These are phyloP conservation scores for Paelopatides confundens DNA, from an alignment of 53 echinoderm and acorn worm genomes.

Conservation along the genomic window DNA sequence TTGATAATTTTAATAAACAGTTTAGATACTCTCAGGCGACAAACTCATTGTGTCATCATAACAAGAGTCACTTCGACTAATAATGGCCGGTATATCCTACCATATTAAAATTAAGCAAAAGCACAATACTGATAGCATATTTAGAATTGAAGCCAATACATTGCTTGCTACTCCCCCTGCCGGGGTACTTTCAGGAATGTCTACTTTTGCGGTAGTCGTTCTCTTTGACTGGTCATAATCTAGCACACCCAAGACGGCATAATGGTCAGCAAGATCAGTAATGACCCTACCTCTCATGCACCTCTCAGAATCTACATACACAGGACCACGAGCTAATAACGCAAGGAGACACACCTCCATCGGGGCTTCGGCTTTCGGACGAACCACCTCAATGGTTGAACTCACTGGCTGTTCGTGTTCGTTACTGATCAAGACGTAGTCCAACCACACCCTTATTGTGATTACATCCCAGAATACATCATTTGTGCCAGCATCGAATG, in stretches of 20 bases:
- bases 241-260: constrained; percentile 70
- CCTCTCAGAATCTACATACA: constrained; percentile 62
- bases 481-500: constrained; percentile 77
- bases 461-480: constrained; percentile 66
- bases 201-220: not conserved
- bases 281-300: constrained; percentile 61
- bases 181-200: not conserved
- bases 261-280: constrained; percentile 86
- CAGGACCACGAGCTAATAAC: constrained; percentile 9
- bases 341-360: constrained; percentile 68
- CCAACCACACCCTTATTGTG: constrained; percentile 60
- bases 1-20: no score
- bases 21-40: no score
- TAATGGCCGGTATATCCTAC: not conserved
- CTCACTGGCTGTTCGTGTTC: constrained; percentile 68
- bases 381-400: constrained; percentile 63
- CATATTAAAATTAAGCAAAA: not conserved
- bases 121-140: not conserved
- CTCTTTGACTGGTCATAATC: constrained; percentile 38
- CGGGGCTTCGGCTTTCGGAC: constrained; percentile 51
- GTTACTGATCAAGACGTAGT: constrained; percentile 81
- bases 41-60: no score
- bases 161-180: not conserved
- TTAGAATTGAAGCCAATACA: not conserved
- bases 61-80: not conserved